A percentile compares a stretch with the other conserved stretches of the same genome.
phyloP scores from a whole-genome alignment of 64 coral and sea anemone species.

The Exaiptasia diaphana region DNA sequence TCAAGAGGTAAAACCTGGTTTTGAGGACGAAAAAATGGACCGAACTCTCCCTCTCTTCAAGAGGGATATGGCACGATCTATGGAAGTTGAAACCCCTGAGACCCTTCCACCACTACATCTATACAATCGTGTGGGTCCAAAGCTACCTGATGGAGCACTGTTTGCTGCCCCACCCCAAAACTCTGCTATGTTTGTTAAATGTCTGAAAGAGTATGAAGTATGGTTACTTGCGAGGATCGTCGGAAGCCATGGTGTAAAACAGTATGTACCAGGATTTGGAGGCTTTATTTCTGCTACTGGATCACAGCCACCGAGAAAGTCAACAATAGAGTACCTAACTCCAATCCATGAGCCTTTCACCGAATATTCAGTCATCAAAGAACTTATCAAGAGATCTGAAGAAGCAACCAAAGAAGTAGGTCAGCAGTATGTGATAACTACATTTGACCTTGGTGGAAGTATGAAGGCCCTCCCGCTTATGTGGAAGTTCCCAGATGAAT shows the following conservation, averaged over 20 bases:
- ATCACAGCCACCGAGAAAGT: conserved; percentile 2
- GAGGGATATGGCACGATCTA: neutral
- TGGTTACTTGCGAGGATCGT: conserved; percentile 1
- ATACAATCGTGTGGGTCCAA: conserved; percentile 34
- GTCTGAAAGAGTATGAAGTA: conserved; percentile 13
- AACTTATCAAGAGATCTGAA: conserved; percentile 28
- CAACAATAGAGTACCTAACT: conserved; percentile 31
- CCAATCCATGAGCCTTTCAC: conserved; percentile 47
- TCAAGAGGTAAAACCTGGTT: conserved; percentile 31
- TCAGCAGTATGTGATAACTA: conserved; percentile 40
- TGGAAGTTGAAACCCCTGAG: conserved; percentile 7
- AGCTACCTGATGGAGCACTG: conserved; percentile 1
- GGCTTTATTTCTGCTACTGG: conserved; percentile 58
- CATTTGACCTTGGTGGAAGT: conserved; percentile 41
- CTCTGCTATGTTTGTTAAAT: neutral
- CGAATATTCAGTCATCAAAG: conserved; percentile 20
- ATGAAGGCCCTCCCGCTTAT: conserved; percentile 50
- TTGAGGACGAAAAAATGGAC: conserved; percentile 5
- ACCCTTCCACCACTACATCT: conserved; percentile 20
- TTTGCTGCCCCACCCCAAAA: neutral
- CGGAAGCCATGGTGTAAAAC: conserved; percentile 32
- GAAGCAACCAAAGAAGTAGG: conserved; percentile 46
- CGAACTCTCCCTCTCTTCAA: conserved; percentile 18
- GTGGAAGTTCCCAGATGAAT: conserved; percentile 38
- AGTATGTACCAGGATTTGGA: conserved; percentile 36